Conservation (phyloP, 2,113 vertebrate genomes). For the Gymnocephalus cernua region DNA sequence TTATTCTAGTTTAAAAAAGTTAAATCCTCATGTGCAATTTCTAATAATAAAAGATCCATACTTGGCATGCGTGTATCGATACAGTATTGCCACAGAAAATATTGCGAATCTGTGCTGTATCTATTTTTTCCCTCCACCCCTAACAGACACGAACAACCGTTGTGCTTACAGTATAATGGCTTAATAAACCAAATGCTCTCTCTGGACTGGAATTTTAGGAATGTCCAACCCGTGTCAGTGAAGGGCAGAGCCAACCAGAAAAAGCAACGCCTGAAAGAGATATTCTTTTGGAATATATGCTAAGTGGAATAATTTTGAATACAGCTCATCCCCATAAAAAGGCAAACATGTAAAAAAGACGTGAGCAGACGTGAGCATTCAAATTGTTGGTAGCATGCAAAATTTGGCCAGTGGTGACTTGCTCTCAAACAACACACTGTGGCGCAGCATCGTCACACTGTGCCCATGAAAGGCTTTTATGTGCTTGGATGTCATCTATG, state of each 20-base stretch:
- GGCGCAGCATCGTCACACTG: slow-evolving; percentile 49
- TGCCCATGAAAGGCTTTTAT: slow-evolving; percentile 41
- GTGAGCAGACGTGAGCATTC: neutral
- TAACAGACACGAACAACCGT: neutral
- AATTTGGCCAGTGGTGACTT: slow-evolving; percentile 9
- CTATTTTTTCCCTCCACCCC: too few species aligned
- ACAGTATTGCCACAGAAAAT: too few species aligned
- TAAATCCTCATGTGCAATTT: too few species aligned
- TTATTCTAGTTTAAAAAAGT: too few species aligned
- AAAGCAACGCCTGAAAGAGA: slow-evolving; percentile 5
- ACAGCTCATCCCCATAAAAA: slow-evolving; percentile 7
- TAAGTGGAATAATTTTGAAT: slow-evolving; percentile 25
- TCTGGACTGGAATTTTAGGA: slow-evolving; percentile 44
- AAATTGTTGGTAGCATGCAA: neutral
- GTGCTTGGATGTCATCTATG: slow-evolving; percentile 46
- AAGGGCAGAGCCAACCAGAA: slow-evolving; percentile 25
- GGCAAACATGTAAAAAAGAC: neutral
- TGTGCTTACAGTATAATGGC: neutral
- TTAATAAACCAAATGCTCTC: slow-evolving; percentile 39
- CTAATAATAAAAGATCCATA: too few species aligned
- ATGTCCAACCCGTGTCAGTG: slow-evolving; percentile 26
- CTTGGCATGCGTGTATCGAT: too few species aligned
- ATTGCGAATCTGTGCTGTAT: too few species aligned
- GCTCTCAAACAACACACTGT: slow-evolving; percentile 55
- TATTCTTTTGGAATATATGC: slow-evolving; percentile 20